Base-by-base conservation (phyloP, 2,797 vertebrate genomes). In the Parauchenoglanis punctatus region DNA sequence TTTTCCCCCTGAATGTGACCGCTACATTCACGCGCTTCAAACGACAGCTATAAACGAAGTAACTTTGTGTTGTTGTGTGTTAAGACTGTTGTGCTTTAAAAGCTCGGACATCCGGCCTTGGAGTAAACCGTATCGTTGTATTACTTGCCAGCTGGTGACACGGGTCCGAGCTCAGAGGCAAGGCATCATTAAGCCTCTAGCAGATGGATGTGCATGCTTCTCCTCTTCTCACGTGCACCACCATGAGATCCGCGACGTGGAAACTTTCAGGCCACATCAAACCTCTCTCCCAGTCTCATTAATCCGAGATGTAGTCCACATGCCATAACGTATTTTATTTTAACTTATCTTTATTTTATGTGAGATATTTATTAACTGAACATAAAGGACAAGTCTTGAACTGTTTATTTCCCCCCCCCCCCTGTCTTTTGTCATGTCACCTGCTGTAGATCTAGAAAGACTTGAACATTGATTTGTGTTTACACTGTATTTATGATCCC, bases 261-360 rank as follows among this genome's bases (percentile, higher is more conserved):
- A 92, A 85, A 90, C 92, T 73, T 89, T 89, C 89, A 92, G 92
- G 93, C 91, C 91, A 91, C 91, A 82, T 87, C 88, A 87, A 90
- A 92, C 91, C 67, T 82, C 85, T 76, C 67, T 78, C 67, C 80
- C 35, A 75, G 81, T 88, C 67, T 88, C 83, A 89, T 86, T 73
- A 84, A 73, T 31, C 54, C 90, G 93, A 92, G 90, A 94, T 94
- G 94, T 92, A 93, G 92, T 89, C 84, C 87, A 86, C 89, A 95
- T 94, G 94, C 91, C 93, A 90, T 93, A 92, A 78, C 77, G 35
- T 94, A 86, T 87, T 65, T 46, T 15, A 85, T 87, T 28, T 72
- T 44, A 82, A 87, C 58, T 86, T 86, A 88, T 88, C 40, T 72
- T 68, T 80, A n/a, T 88, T 85, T 88, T 77, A 83, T 83, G 17